Evolutionary conservation across 2,888 invertebrate species (phyloP), one percentile per base, ranked within the genome.

Genomic region (Rugalucina vietnamica): DNA sequence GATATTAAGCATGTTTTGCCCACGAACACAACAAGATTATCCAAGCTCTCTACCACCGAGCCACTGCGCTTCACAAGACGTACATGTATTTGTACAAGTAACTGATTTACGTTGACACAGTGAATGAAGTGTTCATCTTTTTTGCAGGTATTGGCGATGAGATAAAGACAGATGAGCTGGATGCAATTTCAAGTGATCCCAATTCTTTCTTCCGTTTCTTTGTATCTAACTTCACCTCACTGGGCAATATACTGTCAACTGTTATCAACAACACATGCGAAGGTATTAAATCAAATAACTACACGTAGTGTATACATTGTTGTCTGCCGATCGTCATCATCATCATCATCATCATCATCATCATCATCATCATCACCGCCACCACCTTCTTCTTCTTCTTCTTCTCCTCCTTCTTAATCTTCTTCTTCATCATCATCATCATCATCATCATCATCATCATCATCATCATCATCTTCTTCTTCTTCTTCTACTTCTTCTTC

Each of bases 191-290:
- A 27, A 90, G 89, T 36, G 77, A 81, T 29, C 88, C 88, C 18
- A 88, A 89, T 65, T 75, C 79, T 18, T 81, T 90, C n/a, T 88
- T 91, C 79, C 91, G 92, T 0, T 92, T 91, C 82, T 90, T 88
- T 21, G 91, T 91, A 21, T 70, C 79, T n/a, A 90, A 91, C 86
- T 92, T 91, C 76, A 82, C 88, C n/a, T 90, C 90, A 10, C 82
- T 92, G 39, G 77, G 85, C 37, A 91, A 69, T 79, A 81, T 88
- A 87, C 74, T 88, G 88, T 81, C 88, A 82, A 49, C 82, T 74
- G 65, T 86, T 84, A 85, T 89, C 76, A 90, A 87, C 65, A 90
- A 90, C 8, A 90, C 92, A n/a, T 92, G 92, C 71, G 79, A 86
- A 82, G 89, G 92, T 91, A 82, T 54, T 60, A 60, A 27, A 60